Evolutionary conservation across 2,113 vertebrate genomes (phyloP), one percentile per base, ranked within the genome.

Genomic region (Syngnathoides biaculeatus): DNA sequence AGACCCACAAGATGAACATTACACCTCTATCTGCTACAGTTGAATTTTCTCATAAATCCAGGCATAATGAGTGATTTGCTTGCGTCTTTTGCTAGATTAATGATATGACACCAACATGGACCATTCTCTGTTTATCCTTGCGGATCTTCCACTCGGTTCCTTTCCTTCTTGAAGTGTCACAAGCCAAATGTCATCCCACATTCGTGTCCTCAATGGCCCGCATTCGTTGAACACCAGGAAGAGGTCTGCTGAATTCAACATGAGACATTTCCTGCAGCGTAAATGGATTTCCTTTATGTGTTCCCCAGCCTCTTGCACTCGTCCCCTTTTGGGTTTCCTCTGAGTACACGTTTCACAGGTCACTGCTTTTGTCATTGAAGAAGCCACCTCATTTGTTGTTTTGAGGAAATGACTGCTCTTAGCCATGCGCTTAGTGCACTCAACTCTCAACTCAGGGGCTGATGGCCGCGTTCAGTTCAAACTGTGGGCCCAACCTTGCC

Each of bases 271-370:
- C 93, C 92, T 94, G 87, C 87, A 67, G 87, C 85, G 88, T 91
- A 94, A 92, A 91, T 91, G 89, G 89, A 92, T 92, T 93, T 94
- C 93, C 94, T 94, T 89, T 88, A 92, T 92, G 91, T 91, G 91
- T 90, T 92, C 92, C 89, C 88, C 88, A 87, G 89, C 89, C 83
- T 76, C 56, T 5, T 82, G 14, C 85, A 84, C 87, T 70, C 67
- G 64, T 72, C 63, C 72, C 63, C 67, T 5, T 67, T 69, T 68
- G 57, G 75, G 60, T 82, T 75, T 82, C 65, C 77, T 52, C 63
- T 40, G 22, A 43, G 48, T 20, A 38, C 65, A 65, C 15, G 55
- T 65, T 74, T 71, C 35, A 0, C 27, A 24, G 5, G 19, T 35
- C 55, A 62, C 62, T 57, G 55, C 38, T 73, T 67, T 30, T 30